A percentile compares a stretch with the other conserved stretches of the same genome.
phyloP scores from a whole-genome alignment of 2,797 vertebrate species.

The Choloepus didactylus region DNA sequence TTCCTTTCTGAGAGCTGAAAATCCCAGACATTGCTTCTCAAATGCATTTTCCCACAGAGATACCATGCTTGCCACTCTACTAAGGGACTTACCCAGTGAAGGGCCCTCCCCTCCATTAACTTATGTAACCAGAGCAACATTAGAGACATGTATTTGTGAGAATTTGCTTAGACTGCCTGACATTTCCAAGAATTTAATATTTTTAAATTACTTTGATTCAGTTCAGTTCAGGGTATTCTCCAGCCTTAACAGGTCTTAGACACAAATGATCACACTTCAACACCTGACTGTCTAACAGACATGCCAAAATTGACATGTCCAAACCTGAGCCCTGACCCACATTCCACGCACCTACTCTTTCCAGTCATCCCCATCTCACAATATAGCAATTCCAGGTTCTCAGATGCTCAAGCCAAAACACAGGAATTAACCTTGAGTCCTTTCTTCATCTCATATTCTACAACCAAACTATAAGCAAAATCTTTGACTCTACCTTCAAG shows the following conservation, averaged over 20 bases:
- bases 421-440: background rate
- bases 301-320: background rate
- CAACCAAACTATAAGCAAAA: background rate
- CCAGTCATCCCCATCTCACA: background rate
- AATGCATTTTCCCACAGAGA: background rate
- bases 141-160: background rate
- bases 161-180: conserved; percentile 16
- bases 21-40: background rate
- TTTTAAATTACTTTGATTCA: background rate
- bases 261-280: background rate
- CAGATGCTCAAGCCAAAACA: background rate
- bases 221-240: background rate
- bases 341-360: background rate
- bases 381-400: background rate
- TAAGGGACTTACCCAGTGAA: background rate
- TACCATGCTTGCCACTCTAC: background rate
- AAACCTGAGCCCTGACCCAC: background rate
- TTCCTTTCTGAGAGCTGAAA: background rate
- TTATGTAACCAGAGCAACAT: background rate
- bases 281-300: background rate
- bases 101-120: background rate
- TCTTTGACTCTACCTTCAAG: background rate
- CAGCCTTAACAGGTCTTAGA: background rate
- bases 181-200: background rate
- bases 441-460: background rate